Conservation (phyloP, 2,797 vertebrate species). For the Hydrocynus forskahlii region DNA sequence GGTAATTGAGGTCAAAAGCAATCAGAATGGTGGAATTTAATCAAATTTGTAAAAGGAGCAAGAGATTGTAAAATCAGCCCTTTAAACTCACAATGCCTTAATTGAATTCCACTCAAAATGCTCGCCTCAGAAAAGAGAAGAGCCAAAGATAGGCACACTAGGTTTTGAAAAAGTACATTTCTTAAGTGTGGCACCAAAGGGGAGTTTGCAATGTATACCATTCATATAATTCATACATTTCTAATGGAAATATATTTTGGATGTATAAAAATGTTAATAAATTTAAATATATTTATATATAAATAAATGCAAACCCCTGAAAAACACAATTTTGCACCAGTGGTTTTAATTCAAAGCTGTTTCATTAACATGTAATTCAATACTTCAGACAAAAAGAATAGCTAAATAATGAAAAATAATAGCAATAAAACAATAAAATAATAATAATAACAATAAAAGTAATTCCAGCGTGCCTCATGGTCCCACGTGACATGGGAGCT, state of each 20-base stretch:
- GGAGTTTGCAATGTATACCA: neutral
- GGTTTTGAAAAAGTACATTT: neutral
- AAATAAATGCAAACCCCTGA: neutral
- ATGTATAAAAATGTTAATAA: neutral
- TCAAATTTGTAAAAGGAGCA: slow-evolving; percentile 69
- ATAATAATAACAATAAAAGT: no score
- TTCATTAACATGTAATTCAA: neutral
- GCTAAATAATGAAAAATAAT: no score
- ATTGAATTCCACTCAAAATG: slow-evolving; percentile 54
- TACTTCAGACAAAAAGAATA: slow-evolving; percentile 31
- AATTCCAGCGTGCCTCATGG: neutral
- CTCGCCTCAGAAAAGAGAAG: slow-evolving; percentile 39
- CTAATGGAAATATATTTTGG: neutral
- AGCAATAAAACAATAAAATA: no score
- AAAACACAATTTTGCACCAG: neutral
- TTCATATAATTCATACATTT: neutral
- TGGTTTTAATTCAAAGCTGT: neutral
- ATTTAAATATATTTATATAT: neutral
- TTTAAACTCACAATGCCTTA: slow-evolving; percentile 65
- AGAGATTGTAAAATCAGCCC: slow-evolving; percentile 70
- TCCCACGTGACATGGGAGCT: slow-evolving; percentile 13
- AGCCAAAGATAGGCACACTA: slow-evolving; percentile 11
- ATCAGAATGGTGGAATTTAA: slow-evolving; percentile 66
- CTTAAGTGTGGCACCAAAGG: slow-evolving; percentile 1
- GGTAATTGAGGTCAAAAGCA: slow-evolving; percentile 74